Conservation (phyloP, 2,888 invertebrate genomes). For the Eristalis intricaria region DNA sequence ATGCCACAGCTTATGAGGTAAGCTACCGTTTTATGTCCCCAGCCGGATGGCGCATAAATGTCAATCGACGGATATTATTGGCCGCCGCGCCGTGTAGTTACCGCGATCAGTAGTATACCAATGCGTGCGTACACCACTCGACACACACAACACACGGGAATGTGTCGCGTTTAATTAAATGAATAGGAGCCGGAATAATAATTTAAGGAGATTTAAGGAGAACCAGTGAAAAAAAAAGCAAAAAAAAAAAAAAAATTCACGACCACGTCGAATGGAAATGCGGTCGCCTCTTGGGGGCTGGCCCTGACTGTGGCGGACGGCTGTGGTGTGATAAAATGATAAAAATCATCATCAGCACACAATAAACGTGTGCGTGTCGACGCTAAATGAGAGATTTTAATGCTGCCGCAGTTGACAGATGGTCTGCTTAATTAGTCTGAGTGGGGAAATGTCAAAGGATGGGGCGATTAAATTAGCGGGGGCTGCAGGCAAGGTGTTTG, state of each 20-base stretch:
- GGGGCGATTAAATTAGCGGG: background rate
- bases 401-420: background rate
- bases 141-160: background rate
- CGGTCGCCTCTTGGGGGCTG: background rate
- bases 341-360: background rate
- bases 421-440: background rate
- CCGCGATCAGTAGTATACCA: too few species aligned
- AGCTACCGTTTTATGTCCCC: constrained; percentile 55
- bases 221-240: too few species aligned
- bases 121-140: background rate
- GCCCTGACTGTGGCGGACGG: background rate
- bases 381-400: background rate
- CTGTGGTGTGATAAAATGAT: background rate
- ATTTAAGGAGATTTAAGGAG: background rate
- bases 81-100: background rate
- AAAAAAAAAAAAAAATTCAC: too few species aligned
- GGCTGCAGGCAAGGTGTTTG: background rate
- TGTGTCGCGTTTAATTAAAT: constrained; percentile 30
- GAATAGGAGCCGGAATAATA: constrained; percentile 14
- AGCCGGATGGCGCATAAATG: constrained; percentile 27
- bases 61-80: constrained; percentile 28
- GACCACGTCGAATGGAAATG: background rate
- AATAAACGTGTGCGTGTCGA: background rate
- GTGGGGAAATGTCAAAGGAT: background rate
- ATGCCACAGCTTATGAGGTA: constrained; percentile 39